Evolutionary conservation across 2,888 invertebrate genomes (phyloP), one percentile per base, ranked within the genome.

Genomic region (Rambutsinella grinnellia): DNA sequence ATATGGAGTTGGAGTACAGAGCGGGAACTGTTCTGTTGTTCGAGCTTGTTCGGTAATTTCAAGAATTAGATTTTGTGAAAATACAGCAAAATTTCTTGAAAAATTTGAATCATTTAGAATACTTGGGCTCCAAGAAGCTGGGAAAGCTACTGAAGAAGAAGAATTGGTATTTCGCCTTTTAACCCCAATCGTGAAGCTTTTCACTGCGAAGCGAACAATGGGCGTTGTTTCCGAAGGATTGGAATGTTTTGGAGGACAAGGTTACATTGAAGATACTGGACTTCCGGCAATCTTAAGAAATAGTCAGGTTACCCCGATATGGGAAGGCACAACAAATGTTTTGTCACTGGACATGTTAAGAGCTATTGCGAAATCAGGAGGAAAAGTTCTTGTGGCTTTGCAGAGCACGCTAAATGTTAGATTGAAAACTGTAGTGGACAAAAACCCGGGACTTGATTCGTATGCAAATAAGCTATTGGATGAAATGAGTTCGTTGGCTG

Each of bases 261-360:
- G 90, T 17, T 90, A 89, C 85, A 88, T 90, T 79, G 90, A 90
- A 82, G 89, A 89, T 78, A 89, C 89, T 3, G 89, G 89, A 6
- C 81, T 90, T 23, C 89, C 90, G 15, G 83, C 83, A 3, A 85
- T 89, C 23, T 84, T 90, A 1, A 84, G 90, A 77, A 90, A 90
- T 85, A 87, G 88, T 46, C 90, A 90, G 86, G 89, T 89, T 1
- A 85, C 88, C 28, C 87, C 89, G n/a, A 90, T 90, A 74, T 90
- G 90, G 90, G 90, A 90, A 84, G 90, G 90, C 24, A 90, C 90
- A 1, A 90, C 90, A 3, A 90, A 90, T 83, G 87, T 90, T 36
- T 84, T 89, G 47, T 88, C 89, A 0, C 84, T 90, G 47, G 90
- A 90, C 83, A 88, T 89, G 10, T 85, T 90, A 3, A 85, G 90